Percentiles rank a stretch among this genome's conserved stretches.
phyloP scores from a whole-genome alignment of 2,113 vertebrate genomes.

The Sinocyclocheilus anshuiensis region DNA sequence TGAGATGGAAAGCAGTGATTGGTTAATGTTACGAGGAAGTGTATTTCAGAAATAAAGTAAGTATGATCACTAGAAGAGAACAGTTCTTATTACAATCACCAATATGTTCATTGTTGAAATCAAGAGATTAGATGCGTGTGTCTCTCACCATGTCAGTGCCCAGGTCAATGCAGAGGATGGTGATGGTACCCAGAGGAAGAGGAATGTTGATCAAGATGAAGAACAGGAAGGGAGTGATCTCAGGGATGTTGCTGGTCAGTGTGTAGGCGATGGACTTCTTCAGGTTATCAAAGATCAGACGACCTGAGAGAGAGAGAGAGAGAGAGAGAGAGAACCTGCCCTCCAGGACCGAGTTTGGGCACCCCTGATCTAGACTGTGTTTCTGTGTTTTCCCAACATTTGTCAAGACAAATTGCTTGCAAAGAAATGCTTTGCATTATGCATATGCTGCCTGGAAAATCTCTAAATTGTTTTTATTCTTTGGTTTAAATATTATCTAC shows the following conservation, averaged over 20 bases:
- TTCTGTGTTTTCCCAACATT: too few species aligned
- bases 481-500: not conserved
- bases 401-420: too few species aligned
- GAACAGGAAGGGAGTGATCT: constrained; percentile 91
- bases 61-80: not conserved
- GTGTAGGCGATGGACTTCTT: constrained; percentile 94
- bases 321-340: too few species aligned
- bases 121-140: not conserved
- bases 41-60: not conserved
- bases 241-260: constrained; percentile 92
- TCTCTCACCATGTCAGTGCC: constrained; percentile 89
- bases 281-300: constrained; percentile 91
- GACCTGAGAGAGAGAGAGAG: constrained; percentile 72
- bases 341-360: too few species aligned
- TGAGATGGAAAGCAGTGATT: constrained; percentile 47
- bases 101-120: not conserved
- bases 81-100: not conserved
- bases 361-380: too few species aligned
- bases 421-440: not conserved
- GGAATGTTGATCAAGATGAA: constrained; percentile 94
- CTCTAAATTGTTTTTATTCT: not conserved
- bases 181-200: constrained; percentile 89
- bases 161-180: constrained; percentile 92
- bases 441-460: not conserved
- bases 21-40: not conserved